Base-by-base conservation (phyloP, 2,113 vertebrate species). In the Xiphias gladius region DNA sequence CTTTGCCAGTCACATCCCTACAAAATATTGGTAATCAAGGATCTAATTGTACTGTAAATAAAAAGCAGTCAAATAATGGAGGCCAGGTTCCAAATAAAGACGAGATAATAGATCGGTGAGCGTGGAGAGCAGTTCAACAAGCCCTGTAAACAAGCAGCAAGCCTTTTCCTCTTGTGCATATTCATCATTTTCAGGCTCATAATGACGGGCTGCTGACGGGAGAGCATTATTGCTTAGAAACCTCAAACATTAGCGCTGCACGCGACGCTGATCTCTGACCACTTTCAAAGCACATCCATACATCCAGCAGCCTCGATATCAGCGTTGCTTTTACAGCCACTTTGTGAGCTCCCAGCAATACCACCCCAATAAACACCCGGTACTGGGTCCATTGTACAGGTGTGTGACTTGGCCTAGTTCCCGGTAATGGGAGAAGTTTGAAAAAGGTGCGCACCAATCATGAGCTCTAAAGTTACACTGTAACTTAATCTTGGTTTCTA, bases 341-440 rank as follows among this genome's bases (percentile, higher is more conserved):
- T 79, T 1, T 16, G 58, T 13, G 35, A 73, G 54, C 75, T 79
- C 82, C 82, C 54, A 62, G 86, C 74, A 82, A 70, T 82, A 48
- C 55, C 62, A 54, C 57, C 67, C 64, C 55, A 78, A 80, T 80
- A 80, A 89, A 91, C 66, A 20, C 12, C 72, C 55, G 35, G 10
- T 26, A 24, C 59, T 32, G 7, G 65, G n/a, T n/a, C 20, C 5
- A 39, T 71, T 70, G 54, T 73, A 22, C 71, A 80, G 81, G 62
- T 91, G 87, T 88, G 58, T 79, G 68, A 16, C 76, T 85, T 89
- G 83, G 83, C 73, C 41, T 61, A 2, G 57, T 66, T 92, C 88
- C 85, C 74, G 55, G 57, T 19, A 11, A 22, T 14, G 9, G 32
- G 37, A 69, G 16, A 72, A 66, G 41, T 80, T 67, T 66, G 22